Percentiles rank a stretch among this genome's conserved stretches.
These are phyloP conservation scores for Lycophotia porphyrea DNA, from an alignment of 2,888 invertebrate species.

Conservation along the genomic window DNA sequence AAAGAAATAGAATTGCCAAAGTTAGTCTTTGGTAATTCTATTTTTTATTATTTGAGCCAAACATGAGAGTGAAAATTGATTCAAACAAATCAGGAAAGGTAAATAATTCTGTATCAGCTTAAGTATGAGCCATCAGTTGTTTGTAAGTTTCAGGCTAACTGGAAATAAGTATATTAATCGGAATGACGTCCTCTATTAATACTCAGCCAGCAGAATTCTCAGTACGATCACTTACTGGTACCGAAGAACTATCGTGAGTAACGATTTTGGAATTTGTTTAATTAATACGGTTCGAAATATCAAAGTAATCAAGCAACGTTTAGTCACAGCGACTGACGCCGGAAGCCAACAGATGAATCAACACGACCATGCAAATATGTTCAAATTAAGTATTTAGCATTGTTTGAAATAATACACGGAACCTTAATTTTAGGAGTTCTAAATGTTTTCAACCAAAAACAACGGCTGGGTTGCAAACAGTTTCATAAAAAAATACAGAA, in stretches of 20 bases:
- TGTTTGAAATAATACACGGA: constrained; percentile 16
- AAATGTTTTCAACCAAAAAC: constrained; percentile 3
- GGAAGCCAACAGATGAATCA: constrained; percentile 73
- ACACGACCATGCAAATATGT: constrained; percentile 52
- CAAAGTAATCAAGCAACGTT: constrained; percentile 70
- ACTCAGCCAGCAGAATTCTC: constrained; percentile 30
- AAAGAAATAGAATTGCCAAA: background rate
- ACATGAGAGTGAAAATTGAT: background rate
- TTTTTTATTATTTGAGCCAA: no score
- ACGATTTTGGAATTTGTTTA: constrained; percentile 66
- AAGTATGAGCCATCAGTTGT: background rate
- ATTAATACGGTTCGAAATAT: constrained; percentile 67
- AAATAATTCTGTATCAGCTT: constrained; percentile 1
- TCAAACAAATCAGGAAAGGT: background rate
- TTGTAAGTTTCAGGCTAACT: background rate
- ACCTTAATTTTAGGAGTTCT: background rate
- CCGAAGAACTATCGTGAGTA: constrained; percentile 61
- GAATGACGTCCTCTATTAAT: constrained; percentile 11
- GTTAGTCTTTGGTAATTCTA: no score
- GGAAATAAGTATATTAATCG: constrained; percentile 15
- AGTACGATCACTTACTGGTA: constrained; percentile 46
- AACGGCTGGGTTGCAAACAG: background rate
- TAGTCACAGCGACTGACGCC: constrained; percentile 75
- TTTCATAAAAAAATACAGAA: background rate
- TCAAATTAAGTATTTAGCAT: constrained; percentile 24